Conservation (phyloP, 2,797 vertebrate genomes). For the Eurystomus glaucurus region DNA sequence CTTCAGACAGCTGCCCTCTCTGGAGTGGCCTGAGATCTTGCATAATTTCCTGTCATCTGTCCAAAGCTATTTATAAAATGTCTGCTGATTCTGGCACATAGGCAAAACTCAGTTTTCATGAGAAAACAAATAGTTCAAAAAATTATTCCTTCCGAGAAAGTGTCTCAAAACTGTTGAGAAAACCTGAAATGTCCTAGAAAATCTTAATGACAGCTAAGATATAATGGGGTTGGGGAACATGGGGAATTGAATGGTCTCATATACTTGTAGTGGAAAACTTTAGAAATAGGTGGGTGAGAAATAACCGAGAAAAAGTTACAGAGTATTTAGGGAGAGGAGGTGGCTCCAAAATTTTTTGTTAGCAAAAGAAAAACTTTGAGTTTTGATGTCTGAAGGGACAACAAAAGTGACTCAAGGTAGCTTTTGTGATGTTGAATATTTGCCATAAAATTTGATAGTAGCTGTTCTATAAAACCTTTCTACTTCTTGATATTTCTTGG, state of each 20-base stretch:
- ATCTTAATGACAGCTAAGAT: background rate
- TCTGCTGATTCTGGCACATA: conserved; percentile 53
- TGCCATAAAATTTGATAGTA: background rate
- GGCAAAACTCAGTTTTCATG: conserved; percentile 18
- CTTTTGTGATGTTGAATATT: background rate
- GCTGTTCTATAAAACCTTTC: background rate
- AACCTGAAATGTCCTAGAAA: background rate
- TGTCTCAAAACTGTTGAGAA: conserved; percentile 10
- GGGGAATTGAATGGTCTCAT: background rate
- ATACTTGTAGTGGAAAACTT: background rate
- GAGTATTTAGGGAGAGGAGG: background rate
- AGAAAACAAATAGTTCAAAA: conserved; percentile 53
- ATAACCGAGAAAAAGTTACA: background rate
- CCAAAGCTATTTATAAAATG: conserved; percentile 62
- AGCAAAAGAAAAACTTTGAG: background rate
- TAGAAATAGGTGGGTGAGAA: background rate
- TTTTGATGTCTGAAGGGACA: background rate
- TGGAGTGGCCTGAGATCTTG: conserved; percentile 57
- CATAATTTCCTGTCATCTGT: conserved; percentile 65
- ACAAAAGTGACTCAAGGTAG: background rate
- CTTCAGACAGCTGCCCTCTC: conserved; percentile 42
- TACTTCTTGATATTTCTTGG: background rate
- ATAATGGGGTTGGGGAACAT: background rate
- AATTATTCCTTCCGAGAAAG: background rate
- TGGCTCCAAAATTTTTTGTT: background rate